Evolutionary conservation across 2,888 invertebrate genomes (phyloP).

Genomic region (Heteromyza rotundicornis): DNA sequence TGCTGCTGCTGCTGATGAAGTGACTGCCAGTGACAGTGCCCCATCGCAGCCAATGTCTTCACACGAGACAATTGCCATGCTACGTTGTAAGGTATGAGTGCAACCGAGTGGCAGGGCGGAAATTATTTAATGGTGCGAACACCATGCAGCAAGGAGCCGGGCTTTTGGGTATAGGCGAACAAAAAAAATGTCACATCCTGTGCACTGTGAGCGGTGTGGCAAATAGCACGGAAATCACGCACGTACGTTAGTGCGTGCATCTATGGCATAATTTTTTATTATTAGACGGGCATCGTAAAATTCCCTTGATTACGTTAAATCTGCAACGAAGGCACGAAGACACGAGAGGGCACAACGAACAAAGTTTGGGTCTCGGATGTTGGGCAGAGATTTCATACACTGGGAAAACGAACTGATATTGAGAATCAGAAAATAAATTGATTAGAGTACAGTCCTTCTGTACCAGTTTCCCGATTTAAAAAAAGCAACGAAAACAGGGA

Average conservation of each 20-base stretch:
- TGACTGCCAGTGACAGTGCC: not conserved
- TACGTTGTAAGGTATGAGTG: not conserved
- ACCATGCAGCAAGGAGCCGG: conserved; percentile 31
- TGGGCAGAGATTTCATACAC: no score
- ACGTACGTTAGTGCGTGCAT: no score
- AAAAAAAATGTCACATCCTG: conserved; percentile 23
- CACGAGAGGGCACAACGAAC: not conserved
- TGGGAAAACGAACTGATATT: no score
- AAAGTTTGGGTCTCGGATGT: no score
- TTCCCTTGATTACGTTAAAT: conserved; percentile 21
- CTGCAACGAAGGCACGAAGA: not conserved
- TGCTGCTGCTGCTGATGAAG: not conserved
- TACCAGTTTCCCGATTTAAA: no score
- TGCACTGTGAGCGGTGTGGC: not conserved
- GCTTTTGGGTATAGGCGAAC: no score
- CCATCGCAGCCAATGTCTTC: no score
- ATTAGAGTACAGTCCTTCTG: no score
- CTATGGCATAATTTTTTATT: conserved; percentile 34
- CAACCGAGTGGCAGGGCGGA: conserved; percentile 39
- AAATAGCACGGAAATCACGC: conserved; percentile 47
- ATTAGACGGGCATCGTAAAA: conserved; percentile 33
- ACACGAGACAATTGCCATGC: not conserved
- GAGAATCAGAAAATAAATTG: no score
- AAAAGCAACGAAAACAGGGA: no score
- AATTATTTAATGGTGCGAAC: conserved; percentile 58